phyloP scores from a whole-genome alignment of 2,797 vertebrate species.

The Hephaestus fuliginosus region DNA sequence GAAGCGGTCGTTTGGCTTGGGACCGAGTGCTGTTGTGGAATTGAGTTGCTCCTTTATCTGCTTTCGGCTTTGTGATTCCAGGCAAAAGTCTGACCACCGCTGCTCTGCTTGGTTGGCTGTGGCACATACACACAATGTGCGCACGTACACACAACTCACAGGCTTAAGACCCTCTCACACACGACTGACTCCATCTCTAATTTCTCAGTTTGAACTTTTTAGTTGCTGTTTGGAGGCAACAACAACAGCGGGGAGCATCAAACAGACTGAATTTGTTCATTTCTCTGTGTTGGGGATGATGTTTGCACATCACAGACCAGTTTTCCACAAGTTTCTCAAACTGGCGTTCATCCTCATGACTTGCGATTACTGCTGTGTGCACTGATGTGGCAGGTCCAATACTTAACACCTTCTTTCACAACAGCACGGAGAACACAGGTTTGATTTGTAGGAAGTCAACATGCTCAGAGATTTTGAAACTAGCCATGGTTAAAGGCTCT shows the following conservation, averaged over 20 bases:
- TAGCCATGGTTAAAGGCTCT: background rate
- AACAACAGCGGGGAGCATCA: constrained; percentile 46
- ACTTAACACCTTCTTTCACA: background rate
- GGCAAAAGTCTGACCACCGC: constrained; percentile 76
- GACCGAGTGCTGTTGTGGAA: constrained; percentile 76
- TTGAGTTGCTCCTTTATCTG: constrained; percentile 84
- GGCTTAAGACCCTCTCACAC: constrained; percentile 75
- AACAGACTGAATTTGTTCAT: constrained; percentile 34
- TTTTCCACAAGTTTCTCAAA: constrained; percentile 38
- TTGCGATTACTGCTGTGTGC: constrained; percentile 25
- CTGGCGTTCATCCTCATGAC: background rate
- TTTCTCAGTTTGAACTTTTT: constrained; percentile 77
- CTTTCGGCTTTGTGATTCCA: constrained; percentile 77
- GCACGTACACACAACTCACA: constrained; percentile 61
- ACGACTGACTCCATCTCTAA: constrained; percentile 77
- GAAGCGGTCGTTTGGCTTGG: constrained; percentile 80
- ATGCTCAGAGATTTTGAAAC: background rate
- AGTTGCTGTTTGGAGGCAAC: constrained; percentile 65
- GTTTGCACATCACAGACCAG: constrained; percentile 34
- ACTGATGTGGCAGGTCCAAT: constrained; percentile 21
- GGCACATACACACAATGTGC: constrained; percentile 59
- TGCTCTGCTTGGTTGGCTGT: constrained; percentile 75
- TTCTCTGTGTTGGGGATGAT: constrained; percentile 42
- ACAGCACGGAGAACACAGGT: background rate
- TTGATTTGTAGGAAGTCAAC: background rate